A percentile compares a stretch with the other conserved stretches of the same genome.
Conservation (phyloP, 2,797 vertebrate species). For the Adrianichthys oophorus region DNA sequence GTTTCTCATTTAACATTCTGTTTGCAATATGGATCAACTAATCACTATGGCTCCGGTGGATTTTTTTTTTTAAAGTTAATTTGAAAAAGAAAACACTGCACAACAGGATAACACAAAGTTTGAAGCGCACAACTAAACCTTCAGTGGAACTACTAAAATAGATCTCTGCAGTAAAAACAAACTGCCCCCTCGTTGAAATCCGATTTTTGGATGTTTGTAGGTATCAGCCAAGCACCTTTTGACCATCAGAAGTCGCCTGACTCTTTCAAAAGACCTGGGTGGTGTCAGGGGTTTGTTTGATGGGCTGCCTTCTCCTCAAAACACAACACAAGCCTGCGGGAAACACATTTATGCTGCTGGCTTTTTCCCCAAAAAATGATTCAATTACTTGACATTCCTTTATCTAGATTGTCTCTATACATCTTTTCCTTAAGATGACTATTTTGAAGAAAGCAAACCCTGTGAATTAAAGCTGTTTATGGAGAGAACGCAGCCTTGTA, state of each 20-base stretch:
- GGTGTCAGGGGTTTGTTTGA: constrained; percentile 61
- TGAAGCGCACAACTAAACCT: constrained; percentile 99
- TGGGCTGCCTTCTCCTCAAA: constrained; percentile 88
- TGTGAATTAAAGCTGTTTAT: constrained; percentile 64
- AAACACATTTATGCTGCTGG: constrained; percentile 44
- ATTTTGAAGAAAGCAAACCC: constrained; percentile 16
- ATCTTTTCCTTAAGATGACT: constrained; percentile 8
- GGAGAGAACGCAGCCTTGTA: constrained; percentile 88
- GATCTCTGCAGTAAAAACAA: constrained; percentile 98
- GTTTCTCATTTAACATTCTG: constrained; percentile 90
- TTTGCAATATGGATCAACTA: constrained; percentile 96
- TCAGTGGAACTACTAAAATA: constrained; percentile 99
- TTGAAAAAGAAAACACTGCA: constrained; percentile 84
- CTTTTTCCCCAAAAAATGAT: constrained; percentile 27
- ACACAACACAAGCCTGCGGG: constrained; percentile 58
- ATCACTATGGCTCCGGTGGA: constrained; percentile 95
- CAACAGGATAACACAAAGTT: constrained; percentile 97
- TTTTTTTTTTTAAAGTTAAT: constrained; percentile 75
- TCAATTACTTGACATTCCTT: constrained; percentile 27
- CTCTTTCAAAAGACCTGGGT: constrained; percentile 82
- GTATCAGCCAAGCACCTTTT: constrained; percentile 92
- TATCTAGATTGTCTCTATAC: constrained; percentile 71
- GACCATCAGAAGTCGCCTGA: constrained; percentile 93
- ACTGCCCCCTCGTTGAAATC: constrained; percentile 82
- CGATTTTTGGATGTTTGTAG: constrained; percentile 84